These are phyloP conservation scores for Eucriotettix oculatus DNA, from an alignment of 2,888 invertebrate genomes.

Conservation along the genomic window DNA sequence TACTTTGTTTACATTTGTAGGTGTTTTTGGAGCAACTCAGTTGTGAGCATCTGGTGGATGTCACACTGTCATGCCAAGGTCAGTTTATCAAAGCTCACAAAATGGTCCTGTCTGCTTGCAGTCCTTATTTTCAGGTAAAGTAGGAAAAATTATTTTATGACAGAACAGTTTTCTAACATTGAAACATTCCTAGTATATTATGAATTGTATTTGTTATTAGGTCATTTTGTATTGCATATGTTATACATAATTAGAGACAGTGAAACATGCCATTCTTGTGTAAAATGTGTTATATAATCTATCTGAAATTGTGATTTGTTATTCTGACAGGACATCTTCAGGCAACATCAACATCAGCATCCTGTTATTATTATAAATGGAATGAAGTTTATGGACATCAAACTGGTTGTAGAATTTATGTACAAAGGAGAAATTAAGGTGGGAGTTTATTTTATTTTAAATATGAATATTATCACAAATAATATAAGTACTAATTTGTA, in stretches of 20 bases:
- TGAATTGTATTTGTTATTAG: too few species aligned
- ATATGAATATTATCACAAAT: too few species aligned
- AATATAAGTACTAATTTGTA: too few species aligned
- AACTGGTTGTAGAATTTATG: constrained; percentile 30
- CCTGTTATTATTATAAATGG: constrained; percentile 30
- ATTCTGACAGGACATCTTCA: constrained; percentile 25
- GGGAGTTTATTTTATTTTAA: background rate
- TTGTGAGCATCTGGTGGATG: constrained; percentile 28
- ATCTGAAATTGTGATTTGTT: too few species aligned
- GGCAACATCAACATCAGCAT: constrained; percentile 24
- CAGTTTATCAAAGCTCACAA: constrained; percentile 31
- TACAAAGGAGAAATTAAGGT: constrained; percentile 33
- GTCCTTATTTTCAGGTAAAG: constrained; percentile 29
- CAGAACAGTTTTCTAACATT: too few species aligned
- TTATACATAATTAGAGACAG: too few species aligned
- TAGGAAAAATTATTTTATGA: background rate
- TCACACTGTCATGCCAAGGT: constrained; percentile 30
- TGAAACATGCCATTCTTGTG: too few species aligned
- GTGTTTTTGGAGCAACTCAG: constrained; percentile 28
- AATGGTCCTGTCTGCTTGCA: constrained; percentile 32
- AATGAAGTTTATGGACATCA: constrained; percentile 25
- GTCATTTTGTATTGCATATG: too few species aligned
- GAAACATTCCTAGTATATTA: too few species aligned
- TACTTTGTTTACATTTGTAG: constrained; percentile 12
- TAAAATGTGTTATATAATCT: too few species aligned